phyloP scores from a whole-genome alignment of 2,797 vertebrate species.

The Esox masquinongy region DNA sequence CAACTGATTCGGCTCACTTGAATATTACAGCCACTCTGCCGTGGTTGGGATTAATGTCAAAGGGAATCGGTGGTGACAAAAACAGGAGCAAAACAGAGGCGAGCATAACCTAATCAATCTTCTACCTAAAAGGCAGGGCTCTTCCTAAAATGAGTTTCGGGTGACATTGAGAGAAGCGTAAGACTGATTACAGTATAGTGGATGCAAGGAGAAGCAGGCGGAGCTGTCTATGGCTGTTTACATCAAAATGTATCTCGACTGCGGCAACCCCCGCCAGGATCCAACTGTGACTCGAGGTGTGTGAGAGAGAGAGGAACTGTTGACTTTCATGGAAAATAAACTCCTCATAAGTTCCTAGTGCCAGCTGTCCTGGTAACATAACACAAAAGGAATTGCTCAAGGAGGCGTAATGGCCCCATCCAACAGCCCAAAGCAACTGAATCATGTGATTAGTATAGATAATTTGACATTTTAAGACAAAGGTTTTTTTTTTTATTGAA shows the following conservation, averaged over 20 bases:
- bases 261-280: conserved; percentile 21
- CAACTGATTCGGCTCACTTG: neutral
- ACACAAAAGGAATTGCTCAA: too few species aligned
- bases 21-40: neutral
- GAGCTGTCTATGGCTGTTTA: conserved; percentile 22
- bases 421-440: neutral
- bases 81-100: neutral
- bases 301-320: neutral
- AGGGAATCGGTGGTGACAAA: neutral
- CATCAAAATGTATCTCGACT: conserved; percentile 12
- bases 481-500: neutral
- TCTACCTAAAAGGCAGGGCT: neutral
- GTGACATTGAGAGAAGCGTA: conserved; percentile 7
- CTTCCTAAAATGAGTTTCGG: neutral
- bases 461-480: neutral
- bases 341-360: neutral
- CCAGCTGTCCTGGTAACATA: neutral
- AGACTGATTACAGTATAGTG: conserved; percentile 6
- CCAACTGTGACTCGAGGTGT: conserved; percentile 13
- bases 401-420: neutral
- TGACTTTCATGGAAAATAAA: neutral
- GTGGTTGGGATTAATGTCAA: neutral
- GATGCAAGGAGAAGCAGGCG: conserved; percentile 22
- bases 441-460: neutral
- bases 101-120: neutral